A percentile compares a stretch with the other conserved stretches of the same genome.
phyloP scores from a whole-genome alignment of 1,140 invertebrate species.

The Holcopasites calliopsidis region DNA sequence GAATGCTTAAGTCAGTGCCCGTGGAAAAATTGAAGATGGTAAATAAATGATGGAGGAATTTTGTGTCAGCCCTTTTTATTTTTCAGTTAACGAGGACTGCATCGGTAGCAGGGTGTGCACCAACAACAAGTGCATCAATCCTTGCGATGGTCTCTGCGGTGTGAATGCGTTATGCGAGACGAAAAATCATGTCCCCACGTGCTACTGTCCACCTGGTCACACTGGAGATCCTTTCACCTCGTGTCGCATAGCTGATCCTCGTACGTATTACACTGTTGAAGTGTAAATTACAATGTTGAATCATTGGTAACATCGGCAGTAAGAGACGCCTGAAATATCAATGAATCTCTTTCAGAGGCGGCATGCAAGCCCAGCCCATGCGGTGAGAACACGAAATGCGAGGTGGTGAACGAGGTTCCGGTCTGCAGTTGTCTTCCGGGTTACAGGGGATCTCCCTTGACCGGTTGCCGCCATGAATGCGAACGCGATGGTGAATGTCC shows the following conservation, averaged over 20 bases:
- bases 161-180: slow-evolving; percentile 83
- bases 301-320: background rate
- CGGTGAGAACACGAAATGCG: slow-evolving; percentile 88
- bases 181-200: slow-evolving; percentile 83
- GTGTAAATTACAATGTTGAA: background rate
- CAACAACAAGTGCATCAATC: slow-evolving; percentile 82
- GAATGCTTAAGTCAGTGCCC: slow-evolving; percentile 80
- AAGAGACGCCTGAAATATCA: background rate
- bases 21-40: background rate
- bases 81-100: slow-evolving; percentile 78
- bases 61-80: background rate
- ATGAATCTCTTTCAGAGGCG: slow-evolving; percentile 82
- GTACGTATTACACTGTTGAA: slow-evolving; percentile 64
- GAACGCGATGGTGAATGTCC: slow-evolving; percentile 88
- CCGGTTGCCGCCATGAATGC: slow-evolving; percentile 89
- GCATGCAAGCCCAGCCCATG: slow-evolving; percentile 90
- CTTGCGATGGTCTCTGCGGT: slow-evolving; percentile 82
- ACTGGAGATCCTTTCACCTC: slow-evolving; percentile 82
- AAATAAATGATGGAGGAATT: no score
- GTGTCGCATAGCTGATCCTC: slow-evolving; percentile 80
- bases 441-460: slow-evolving; percentile 86
- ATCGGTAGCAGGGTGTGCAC: slow-evolving; percentile 78
- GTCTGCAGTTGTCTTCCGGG: slow-evolving; percentile 88
- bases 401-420: slow-evolving; percentile 86
- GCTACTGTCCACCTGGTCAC: slow-evolving; percentile 84